These are phyloP conservation scores for Strix uralensis DNA, from an alignment of 2,113 vertebrate genomes.

Conservation along the genomic window DNA sequence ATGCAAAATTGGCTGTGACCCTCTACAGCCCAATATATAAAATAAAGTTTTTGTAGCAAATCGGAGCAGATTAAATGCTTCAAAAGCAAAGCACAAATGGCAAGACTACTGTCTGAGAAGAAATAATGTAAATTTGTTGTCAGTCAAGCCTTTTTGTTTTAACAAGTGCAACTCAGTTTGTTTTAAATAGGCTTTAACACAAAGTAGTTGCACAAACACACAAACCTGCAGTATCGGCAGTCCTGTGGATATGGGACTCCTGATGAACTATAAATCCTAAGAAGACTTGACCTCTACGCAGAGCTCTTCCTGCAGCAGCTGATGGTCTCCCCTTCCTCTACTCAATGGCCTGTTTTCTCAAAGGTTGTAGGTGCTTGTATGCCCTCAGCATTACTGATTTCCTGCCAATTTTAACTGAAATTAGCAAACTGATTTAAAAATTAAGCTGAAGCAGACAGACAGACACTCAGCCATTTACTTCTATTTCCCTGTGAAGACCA, in stretches of 20 bases:
- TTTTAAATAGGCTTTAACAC: neutral
- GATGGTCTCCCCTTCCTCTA: neutral
- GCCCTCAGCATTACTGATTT: neutral
- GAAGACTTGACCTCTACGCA: accelerated
- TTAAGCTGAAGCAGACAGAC: neutral
- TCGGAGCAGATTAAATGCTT: neutral
- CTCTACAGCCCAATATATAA: neutral
- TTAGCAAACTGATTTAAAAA: neutral
- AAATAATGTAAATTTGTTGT: neutral
- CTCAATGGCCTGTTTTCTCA: neutral
- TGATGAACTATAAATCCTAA: neutral
- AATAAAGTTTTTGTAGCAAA: neutral
- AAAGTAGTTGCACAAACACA: neutral
- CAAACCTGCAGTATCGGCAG: neutral
- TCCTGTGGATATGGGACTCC: neutral
- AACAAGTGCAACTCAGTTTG: neutral
- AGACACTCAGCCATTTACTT: neutral
- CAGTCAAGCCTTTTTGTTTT: neutral
- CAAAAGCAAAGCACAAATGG: neutral
- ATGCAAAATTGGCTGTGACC: neutral
- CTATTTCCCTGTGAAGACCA: neutral
- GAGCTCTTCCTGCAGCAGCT: neutral
- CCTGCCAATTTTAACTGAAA: neutral
- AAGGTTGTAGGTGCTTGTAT: neutral
- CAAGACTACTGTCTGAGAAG: too few species aligned